These are phyloP conservation scores for Andrena haemorrhoa DNA, from an alignment of 2,888 invertebrate genomes.

Conservation along the genomic window DNA sequence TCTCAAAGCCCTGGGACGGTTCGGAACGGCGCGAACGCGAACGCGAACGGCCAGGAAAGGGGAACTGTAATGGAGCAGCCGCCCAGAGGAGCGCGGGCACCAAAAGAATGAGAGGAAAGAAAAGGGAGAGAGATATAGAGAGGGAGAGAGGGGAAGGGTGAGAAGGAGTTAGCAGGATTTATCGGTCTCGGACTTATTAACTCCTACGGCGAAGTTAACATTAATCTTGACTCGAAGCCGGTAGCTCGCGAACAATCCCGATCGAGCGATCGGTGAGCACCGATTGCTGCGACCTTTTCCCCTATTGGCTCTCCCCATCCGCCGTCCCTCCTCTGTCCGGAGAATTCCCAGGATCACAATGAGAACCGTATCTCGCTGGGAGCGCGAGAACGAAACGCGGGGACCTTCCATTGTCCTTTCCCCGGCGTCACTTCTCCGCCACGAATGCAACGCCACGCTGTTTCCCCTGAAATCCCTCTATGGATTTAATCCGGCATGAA, in stretches of 20 bases:
- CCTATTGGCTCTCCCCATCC: conserved; percentile 46
- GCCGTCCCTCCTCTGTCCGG: neutral
- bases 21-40: conserved; percentile 58
- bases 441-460: neutral
- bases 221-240: conserved; percentile 78
- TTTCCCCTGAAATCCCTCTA: conserved; percentile 9
- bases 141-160: conserved; percentile 30
- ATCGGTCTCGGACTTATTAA: conserved; percentile 82
- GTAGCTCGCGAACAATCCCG: conserved; percentile 74
- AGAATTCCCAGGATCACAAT: neutral
- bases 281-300: conserved; percentile 70
- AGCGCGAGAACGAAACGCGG: neutral
- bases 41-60: conserved; percentile 52
- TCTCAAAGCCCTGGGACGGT: conserved; percentile 70
- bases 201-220: conserved; percentile 82
- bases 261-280: conserved; percentile 52
- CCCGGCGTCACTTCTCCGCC: neutral
- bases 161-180: conserved; percentile 79
- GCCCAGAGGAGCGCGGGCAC: conserved; percentile 27
- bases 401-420: conserved; percentile 10
- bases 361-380: conserved; percentile 20
- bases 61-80: conserved; percentile 65
- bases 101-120: conserved; percentile 54
- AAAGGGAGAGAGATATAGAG: conserved; percentile 33
- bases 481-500: conserved; percentile 39